Conservation (phyloP, 1,140 invertebrate species). For the Medauroidea extradentata region DNA sequence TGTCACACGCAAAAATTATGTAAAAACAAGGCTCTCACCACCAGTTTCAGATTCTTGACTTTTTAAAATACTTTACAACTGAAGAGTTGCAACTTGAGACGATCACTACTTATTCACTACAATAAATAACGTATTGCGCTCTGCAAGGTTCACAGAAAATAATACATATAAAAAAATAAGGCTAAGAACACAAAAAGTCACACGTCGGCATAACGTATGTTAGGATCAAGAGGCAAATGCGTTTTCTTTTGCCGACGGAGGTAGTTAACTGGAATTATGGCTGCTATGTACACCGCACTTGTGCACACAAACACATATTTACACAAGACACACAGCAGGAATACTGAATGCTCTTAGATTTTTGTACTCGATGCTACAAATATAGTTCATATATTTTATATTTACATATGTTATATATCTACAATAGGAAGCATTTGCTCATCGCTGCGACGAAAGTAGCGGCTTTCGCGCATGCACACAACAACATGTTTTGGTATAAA, state of each 20-base stretch:
- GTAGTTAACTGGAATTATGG: conserved; percentile 12
- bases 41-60: no score
- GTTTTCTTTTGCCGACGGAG: conserved; percentile 5
- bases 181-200: no score
- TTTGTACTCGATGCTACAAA: conserved; percentile 18
- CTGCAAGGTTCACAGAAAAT: no score
- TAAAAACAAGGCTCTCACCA: no score
- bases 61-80: no score
- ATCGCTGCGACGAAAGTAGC: neutral
- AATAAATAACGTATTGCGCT: no score
- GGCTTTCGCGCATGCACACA: conserved; percentile 6
- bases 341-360: conserved; percentile 10
- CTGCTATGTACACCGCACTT: neutral
- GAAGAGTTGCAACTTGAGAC: no score
- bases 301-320: conserved; percentile 2
- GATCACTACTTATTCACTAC: no score
- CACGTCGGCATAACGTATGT: no score
- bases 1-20: no score
- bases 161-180: no score
- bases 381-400: conserved; percentile 5
- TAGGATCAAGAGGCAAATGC: no score
- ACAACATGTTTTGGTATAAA: conserved; percentile 18
- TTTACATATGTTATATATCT: conserved; percentile 11
- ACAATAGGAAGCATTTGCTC: conserved; percentile 16
- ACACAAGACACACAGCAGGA: neutral